phyloP scores from a whole-genome alignment of 2,888 invertebrate species.

The Gonocerus acuteangulatus region DNA sequence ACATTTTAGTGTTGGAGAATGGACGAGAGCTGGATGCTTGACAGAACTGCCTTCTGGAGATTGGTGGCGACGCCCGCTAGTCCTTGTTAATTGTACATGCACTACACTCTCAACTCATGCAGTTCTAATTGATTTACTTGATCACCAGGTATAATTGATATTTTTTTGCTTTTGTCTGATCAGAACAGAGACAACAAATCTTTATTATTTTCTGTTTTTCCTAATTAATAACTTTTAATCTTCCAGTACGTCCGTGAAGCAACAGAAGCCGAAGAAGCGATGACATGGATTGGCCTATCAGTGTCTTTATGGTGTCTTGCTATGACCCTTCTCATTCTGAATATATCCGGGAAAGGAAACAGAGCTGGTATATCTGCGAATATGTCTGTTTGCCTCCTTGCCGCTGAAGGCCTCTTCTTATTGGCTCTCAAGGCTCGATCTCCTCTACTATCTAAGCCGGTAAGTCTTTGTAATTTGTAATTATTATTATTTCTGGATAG shows the following conservation, averaged over 20 bases:
- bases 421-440: constrained; percentile 76
- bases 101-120: constrained; percentile 86
- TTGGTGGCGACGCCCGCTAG: constrained; percentile 44
- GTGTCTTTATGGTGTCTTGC: constrained; percentile 73
- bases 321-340: constrained; percentile 69
- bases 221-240: constrained; percentile 3
- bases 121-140: constrained; percentile 81
- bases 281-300: constrained; percentile 82
- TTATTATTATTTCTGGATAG: not conserved
- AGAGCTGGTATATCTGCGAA: constrained; percentile 85
- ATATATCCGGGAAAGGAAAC: constrained; percentile 70
- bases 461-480: constrained; percentile 42
- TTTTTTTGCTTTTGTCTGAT: too few species aligned
- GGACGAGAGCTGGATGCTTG: constrained; percentile 85
- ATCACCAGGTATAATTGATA: constrained; percentile 61
- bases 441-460: constrained; percentile 74
- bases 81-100: constrained; percentile 85
- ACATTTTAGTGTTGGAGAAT: constrained; percentile 52
- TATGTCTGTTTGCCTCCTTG: constrained; percentile 80
- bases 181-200: too few species aligned
- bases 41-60: constrained; percentile 55
- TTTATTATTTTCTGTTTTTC: too few species aligned
- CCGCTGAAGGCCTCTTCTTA: constrained; percentile 77
- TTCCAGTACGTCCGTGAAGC: constrained; percentile 75
- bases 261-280: constrained; percentile 72